phyloP scores from a whole-genome alignment of 2,113 vertebrate species.

The Nibea albiflora region DNA sequence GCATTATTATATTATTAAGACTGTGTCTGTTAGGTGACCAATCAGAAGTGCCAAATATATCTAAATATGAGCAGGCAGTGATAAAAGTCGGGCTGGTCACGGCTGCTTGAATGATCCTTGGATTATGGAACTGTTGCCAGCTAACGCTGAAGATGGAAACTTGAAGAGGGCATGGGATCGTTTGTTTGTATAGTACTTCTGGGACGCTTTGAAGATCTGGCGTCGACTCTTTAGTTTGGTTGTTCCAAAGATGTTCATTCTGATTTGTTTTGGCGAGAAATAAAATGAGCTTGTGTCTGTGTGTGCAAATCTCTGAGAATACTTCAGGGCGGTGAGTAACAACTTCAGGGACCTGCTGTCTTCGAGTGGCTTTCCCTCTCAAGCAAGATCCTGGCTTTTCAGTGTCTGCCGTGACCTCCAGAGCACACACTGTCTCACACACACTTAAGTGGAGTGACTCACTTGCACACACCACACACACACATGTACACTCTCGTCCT shows the following conservation, averaged over 20 bases:
- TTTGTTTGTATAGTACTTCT: too few relatives aligned
- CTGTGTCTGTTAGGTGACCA: too few relatives aligned
- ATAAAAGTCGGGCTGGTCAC: too few relatives aligned
- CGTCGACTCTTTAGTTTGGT: too few relatives aligned
- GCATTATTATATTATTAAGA: too few relatives aligned
- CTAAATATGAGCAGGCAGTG: too few relatives aligned
- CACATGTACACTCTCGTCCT: conserved; percentile 22
- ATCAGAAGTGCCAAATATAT: too few relatives aligned
- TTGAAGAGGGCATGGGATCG: too few relatives aligned
- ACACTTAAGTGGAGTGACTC: conserved; percentile 42
- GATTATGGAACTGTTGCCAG: too few relatives aligned
- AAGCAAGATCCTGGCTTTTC: conserved; percentile 7
- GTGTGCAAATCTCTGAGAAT: conserved; percentile 1
- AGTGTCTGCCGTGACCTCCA: conserved; percentile 25
- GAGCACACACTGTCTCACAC: conserved; percentile 39
- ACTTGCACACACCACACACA: conserved; percentile 1
- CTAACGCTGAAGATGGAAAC: too few relatives aligned
- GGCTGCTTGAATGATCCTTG: too few relatives aligned
- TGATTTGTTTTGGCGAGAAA: conserved; percentile 1
- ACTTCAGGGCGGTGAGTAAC: conserved; percentile 12
- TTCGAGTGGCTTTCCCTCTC: conserved; percentile 32
- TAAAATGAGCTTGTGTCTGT: conserved; percentile 1
- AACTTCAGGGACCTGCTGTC: conserved; percentile 36
- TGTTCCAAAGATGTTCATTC: not conserved
- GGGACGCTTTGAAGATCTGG: too few relatives aligned